A percentile compares a stretch with the other conserved stretches of the same genome.
Evolutionary conservation across 2,888 invertebrate species (phyloP).

Genomic region (Habrosyne pyritoides): DNA sequence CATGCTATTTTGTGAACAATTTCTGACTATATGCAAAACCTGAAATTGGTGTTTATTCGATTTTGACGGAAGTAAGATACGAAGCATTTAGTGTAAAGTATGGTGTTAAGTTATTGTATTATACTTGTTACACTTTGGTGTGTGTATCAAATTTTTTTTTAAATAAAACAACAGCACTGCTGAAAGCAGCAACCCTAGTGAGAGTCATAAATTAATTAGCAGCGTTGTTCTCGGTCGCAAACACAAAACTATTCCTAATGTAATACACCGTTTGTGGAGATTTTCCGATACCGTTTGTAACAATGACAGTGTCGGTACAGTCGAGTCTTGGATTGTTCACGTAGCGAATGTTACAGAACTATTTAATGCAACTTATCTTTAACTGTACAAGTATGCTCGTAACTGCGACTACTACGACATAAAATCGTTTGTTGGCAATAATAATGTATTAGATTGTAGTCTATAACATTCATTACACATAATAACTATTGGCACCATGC

Average conservation of each 20-base stretch:
- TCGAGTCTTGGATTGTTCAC: not conserved
- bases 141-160: not conserved
- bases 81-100: too few relatives aligned
- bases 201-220: conserved; percentile 1
- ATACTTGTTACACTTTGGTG: too few relatives aligned
- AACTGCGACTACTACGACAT: not conserved
- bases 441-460: too few relatives aligned
- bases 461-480: too few relatives aligned
- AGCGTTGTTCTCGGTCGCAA: not conserved
- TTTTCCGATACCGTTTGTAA: not conserved
- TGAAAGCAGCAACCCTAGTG: not conserved
- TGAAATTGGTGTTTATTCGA: too few relatives aligned
- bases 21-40: too few relatives aligned
- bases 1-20: too few relatives aligned
- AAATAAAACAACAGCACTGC: not conserved
- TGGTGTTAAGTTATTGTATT: too few relatives aligned
- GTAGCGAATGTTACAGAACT: not conserved
- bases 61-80: too few relatives aligned
- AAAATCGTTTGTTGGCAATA: too few relatives aligned
- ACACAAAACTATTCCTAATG: conserved; percentile 5
- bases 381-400: not conserved
- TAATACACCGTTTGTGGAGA: not conserved
- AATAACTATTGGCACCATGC: too few relatives aligned
- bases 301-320: not conserved
- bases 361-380: not conserved